Conservation (phyloP, 2,113 vertebrate species). For the Antechinus flavipes region DNA sequence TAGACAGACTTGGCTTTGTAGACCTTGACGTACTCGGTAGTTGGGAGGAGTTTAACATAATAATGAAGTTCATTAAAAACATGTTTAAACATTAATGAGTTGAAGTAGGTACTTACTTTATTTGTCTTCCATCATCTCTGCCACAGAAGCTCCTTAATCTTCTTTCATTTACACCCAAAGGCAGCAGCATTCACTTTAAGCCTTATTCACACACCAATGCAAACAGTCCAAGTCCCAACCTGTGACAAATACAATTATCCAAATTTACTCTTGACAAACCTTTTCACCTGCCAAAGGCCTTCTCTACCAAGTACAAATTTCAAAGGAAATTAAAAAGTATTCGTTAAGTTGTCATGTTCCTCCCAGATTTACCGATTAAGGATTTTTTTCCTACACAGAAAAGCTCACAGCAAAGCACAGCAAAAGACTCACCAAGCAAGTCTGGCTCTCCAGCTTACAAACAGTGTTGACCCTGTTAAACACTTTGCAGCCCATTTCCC, state of each 20-base stretch:
- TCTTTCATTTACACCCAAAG: constrained; percentile 30
- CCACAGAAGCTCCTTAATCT: constrained; percentile 24
- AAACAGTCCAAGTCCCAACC: not conserved
- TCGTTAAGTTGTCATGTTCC: constrained; percentile 61
- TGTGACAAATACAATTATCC: constrained; percentile 60
- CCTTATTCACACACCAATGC: constrained; percentile 25
- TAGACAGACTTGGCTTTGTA: constrained; percentile 42
- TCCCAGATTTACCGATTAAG: constrained; percentile 48
- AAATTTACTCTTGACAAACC: constrained; percentile 56
- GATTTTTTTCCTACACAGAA: constrained; percentile 41
- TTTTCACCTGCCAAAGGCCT: constrained; percentile 25
- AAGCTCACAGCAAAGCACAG: not conserved
- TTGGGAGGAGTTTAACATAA: constrained; percentile 54
- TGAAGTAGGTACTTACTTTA: constrained; percentile 45
- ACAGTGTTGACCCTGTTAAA: not conserved
- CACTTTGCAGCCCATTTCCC: not conserved
- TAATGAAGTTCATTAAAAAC: constrained; percentile 61
- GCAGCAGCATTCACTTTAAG: constrained; percentile 38
- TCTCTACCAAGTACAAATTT: constrained; percentile 65
- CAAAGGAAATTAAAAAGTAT: constrained; percentile 63
- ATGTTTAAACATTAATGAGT: constrained; percentile 58
- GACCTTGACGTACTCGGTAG: constrained; percentile 67
- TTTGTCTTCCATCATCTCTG: constrained; percentile 41
- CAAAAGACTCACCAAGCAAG: not conserved
- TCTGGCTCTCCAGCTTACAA: not conserved